phyloP scores from a whole-genome alignment of 2,113 vertebrate species.

The Rhipidura dahli region DNA sequence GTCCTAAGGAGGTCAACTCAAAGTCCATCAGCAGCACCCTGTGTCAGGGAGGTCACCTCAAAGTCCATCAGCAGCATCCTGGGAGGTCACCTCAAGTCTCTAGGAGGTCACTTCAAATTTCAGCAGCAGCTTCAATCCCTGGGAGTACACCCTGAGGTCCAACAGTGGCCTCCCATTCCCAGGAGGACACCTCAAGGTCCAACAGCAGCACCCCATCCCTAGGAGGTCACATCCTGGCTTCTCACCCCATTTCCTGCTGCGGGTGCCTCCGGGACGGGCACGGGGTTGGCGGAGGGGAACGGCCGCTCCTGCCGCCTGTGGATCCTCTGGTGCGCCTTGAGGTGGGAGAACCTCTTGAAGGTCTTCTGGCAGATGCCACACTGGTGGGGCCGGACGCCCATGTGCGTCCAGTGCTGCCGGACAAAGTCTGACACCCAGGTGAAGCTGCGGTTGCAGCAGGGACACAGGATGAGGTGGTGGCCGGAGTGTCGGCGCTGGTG shows the following conservation, averaged over 20 bases:
- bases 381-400: not conserved
- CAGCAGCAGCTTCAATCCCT: not conserved
- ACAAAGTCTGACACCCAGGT: not conserved
- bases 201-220: not conserved
- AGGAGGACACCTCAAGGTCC: not conserved
- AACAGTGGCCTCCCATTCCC: accelerated
- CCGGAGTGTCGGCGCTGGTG: not conserved
- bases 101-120: not conserved
- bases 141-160: not conserved
- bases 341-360: not conserved
- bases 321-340: not conserved
- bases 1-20: not conserved
- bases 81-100: not conserved
- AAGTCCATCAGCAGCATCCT: not conserved
- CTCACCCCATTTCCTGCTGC: not conserved
- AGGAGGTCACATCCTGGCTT: not conserved
- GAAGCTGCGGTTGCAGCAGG: slow-evolving; percentile 16
- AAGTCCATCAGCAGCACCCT: not conserved
- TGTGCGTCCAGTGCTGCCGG: not conserved
- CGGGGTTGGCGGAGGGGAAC: accelerated
- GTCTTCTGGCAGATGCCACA: not conserved
- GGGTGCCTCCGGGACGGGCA: accelerated
- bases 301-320: not conserved
- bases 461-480: not conserved
- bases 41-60: not conserved